Evolutionary conservation across 2,113 vertebrate species (phyloP).

Genomic region (Vulpes lagopus): DNA sequence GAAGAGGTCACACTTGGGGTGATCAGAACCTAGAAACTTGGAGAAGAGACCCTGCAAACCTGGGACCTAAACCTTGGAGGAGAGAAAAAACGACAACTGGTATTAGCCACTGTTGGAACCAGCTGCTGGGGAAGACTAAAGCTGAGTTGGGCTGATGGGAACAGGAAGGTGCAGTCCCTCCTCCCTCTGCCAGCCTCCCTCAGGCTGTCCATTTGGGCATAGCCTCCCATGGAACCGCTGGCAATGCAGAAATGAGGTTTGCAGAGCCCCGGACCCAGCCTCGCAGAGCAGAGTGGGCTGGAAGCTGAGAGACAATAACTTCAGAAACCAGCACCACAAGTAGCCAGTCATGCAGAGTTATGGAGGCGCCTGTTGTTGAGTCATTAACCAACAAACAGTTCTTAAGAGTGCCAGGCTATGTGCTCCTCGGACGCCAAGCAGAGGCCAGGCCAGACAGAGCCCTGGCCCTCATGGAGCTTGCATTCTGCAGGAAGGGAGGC

Average conservation of each 20-base stretch:
- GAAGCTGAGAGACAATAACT: not conserved
- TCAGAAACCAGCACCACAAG: not conserved
- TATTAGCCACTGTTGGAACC: not conserved
- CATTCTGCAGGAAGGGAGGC: not conserved
- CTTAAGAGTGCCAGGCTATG: not conserved
- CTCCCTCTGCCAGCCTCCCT: not conserved
- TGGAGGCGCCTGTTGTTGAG: not conserved
- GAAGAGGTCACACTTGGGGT: not conserved
- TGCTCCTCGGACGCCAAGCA: not conserved
- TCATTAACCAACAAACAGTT: not conserved
- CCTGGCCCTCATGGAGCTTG: not conserved
- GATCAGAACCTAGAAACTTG: not conserved
- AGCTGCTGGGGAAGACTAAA: not conserved
- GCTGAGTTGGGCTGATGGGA: not conserved
- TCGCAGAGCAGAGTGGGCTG: not conserved
- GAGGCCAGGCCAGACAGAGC: not conserved
- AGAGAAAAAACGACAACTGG: not conserved
- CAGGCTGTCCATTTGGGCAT: not conserved
- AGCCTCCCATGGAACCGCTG: not conserved
- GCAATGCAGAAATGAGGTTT: not conserved
- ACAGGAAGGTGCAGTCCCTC: not conserved
- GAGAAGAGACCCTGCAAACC: not conserved
- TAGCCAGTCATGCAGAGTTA: fast-evolving
- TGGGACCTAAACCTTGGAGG: not conserved
- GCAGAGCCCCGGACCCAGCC: not conserved